Percentiles rank a stretch among this genome's conserved stretches.
phyloP scores from a whole-genome alignment of 92 coral and sea anemone genomes.

The Porites divaricata region DNA sequence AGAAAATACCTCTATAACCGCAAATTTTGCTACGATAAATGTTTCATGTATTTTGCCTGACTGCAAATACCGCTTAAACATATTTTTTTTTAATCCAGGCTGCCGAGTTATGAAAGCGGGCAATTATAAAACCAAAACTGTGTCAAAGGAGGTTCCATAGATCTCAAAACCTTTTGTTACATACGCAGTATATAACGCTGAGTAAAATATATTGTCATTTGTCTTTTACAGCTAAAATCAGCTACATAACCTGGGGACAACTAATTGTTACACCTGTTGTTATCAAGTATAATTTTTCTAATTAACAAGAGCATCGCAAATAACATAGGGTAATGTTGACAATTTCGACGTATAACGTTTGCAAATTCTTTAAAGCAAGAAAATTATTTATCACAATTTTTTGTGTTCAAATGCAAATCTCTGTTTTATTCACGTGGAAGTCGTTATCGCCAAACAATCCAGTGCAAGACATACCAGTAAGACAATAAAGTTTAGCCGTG shows the following conservation, averaged over 20 bases:
- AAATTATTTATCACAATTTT: no score
- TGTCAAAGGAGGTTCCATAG: no score
- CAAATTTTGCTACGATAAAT: slow-evolving; percentile 7
- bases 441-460: no score
- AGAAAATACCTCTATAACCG: background rate
- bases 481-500: no score
- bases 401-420: no score
- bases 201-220: background rate
- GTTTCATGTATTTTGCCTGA: slow-evolving; percentile 4
- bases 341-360: background rate
- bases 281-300: background rate
- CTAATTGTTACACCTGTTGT: background rate
- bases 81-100: background rate
- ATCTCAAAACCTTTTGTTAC: background rate
- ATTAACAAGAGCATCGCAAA: background rate
- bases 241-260: background rate
- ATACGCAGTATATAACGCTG: background rate
- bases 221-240: background rate
- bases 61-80: slow-evolving; percentile 1
- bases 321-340: background rate
- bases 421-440: no score
- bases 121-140: background rate
- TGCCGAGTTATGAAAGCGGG: background rate
- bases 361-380: background rate
- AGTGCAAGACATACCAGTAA: no score